Evolutionary conservation across 2,888 invertebrate genomes (phyloP).

Genomic region (Ectemnius continuus): DNA sequence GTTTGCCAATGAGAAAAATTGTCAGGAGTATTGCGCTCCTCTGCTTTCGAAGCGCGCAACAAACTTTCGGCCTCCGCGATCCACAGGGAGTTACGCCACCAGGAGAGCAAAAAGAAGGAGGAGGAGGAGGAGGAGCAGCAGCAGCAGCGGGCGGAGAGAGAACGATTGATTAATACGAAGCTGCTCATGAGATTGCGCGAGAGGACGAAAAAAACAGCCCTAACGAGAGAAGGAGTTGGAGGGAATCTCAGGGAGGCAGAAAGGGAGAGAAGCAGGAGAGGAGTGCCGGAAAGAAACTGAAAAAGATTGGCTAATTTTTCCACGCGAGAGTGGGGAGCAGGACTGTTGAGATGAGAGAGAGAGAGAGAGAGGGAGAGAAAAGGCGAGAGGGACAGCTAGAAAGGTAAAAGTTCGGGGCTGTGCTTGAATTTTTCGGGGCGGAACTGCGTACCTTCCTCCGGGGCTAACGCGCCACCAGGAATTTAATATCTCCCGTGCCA

Average conservation of each 20-base stretch:
- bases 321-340: no score
- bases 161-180: constrained; percentile 45
- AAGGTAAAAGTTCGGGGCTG: constrained; percentile 16
- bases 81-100: no score
- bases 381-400: constrained; percentile 16
- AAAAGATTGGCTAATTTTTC: constrained; percentile 40
- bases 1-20: no score
- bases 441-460: background rate
- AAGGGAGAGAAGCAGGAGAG: background rate
- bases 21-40: no score
- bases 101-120: constrained; percentile 5
- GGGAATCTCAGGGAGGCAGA: no score
- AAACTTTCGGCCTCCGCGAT: no score
- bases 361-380: background rate
- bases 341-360: no score
- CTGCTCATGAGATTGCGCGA: constrained; percentile 25
- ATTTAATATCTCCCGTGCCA: constrained; percentile 20
- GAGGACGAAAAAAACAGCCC: background rate
- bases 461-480: constrained; percentile 6
- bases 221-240: background rate
- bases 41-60: no score
- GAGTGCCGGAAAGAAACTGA: background rate
- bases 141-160: no score
- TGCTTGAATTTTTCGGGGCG: constrained; percentile 2
- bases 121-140: background rate